Percentiles rank a stretch among this genome's conserved stretches.
Evolutionary conservation across 2,888 invertebrate genomes (phyloP).

Genomic region (Bruchidius siliquastri): DNA sequence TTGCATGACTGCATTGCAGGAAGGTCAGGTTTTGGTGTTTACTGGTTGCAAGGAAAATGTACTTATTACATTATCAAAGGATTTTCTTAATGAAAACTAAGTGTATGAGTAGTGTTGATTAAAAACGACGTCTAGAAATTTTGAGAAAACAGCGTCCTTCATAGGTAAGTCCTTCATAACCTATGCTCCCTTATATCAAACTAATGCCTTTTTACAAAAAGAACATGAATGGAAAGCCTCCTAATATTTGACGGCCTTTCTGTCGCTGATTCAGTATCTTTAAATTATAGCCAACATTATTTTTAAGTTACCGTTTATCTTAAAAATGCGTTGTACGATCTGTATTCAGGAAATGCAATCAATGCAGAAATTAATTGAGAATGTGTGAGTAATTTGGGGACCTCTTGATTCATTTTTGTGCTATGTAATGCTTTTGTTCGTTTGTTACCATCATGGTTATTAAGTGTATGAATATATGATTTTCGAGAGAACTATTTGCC

Average conservation of each 20-base stretch:
- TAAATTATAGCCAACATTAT: no score
- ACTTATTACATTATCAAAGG: conserved; percentile 9
- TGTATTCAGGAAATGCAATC: no score
- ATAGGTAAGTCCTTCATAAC: conserved; percentile 13
- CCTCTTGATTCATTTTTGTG: no score
- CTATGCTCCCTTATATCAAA: conserved; percentile 2
- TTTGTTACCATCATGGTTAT: no score
- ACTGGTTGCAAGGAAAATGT: conserved; percentile 13
- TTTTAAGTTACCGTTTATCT: no score
- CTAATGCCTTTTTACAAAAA: neutral
- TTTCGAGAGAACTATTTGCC: no score
- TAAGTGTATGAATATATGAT: no score
- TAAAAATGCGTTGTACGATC: no score
- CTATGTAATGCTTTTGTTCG: no score
- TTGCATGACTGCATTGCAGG: neutral
- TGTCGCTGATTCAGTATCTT: no score
- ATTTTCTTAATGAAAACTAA: conserved; percentile 9
- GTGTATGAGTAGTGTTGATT: conserved; percentile 1
- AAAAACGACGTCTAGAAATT: conserved; percentile 1
- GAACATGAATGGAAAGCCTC: neutral
- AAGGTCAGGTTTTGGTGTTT: conserved; percentile 10
- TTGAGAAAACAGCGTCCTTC: conserved; percentile 10
- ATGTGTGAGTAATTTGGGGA: no score
- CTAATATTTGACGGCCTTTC: neutral
- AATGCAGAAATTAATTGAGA: no score